Evolutionary conservation across 2,888 invertebrate species (phyloP).

Genomic region (Crocallis elinguaria): DNA sequence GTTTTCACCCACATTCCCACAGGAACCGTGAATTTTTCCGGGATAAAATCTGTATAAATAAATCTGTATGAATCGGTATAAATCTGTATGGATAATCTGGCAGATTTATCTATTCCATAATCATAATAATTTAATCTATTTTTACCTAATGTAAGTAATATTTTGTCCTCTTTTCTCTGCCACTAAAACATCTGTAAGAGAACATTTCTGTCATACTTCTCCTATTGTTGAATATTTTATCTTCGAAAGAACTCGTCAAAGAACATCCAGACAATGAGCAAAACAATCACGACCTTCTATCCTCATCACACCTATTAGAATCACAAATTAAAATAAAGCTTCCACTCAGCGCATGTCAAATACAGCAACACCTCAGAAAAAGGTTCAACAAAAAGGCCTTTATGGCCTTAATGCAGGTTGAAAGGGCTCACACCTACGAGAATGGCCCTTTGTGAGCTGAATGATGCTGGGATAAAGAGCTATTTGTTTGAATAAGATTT

Average conservation of each 20-base stretch:
- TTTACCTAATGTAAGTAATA: no score
- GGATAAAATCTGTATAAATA: no score
- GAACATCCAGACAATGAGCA: not conserved
- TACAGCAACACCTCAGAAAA: conserved; percentile 45
- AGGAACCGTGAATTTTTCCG: no score
- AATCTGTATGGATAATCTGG: no score
- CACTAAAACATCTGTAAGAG: not conserved
- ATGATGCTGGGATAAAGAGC: conserved; percentile 52
- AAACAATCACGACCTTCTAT: conserved; percentile 10
- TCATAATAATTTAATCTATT: no score
- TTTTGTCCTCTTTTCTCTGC: no score
- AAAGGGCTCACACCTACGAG: conserved; percentile 58
- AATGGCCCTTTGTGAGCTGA: conserved; percentile 55
- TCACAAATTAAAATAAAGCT: conserved; percentile 37
- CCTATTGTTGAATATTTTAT: not conserved
- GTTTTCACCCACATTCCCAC: no score
- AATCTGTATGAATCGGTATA: no score
- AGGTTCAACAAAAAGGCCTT: conserved; percentile 34
- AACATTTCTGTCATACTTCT: not conserved
- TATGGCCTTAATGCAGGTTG: conserved; percentile 32
- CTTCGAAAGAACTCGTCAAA: not conserved
- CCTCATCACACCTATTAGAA: conserved; percentile 35
- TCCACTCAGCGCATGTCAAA: conserved; percentile 41
- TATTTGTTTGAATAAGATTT: conserved; percentile 37
- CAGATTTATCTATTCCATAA: no score